A percentile compares a stretch with the other conserved stretches of the same genome.
These are phyloP conservation scores for Theodoxus fluviatilis DNA, from an alignment of 2,888 invertebrate genomes.

Conservation along the genomic window DNA sequence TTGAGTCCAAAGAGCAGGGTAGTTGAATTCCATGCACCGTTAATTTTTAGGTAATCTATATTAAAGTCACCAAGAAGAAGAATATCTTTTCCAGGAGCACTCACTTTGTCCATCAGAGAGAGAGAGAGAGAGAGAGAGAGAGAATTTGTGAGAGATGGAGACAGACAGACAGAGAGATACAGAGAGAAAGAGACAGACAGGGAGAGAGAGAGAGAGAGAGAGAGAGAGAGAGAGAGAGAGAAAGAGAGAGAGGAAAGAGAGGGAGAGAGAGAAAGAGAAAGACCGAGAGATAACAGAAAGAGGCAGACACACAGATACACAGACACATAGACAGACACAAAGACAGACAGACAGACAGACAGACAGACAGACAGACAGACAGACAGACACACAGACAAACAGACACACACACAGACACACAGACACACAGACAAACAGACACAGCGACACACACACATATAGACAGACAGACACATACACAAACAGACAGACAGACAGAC, in stretches of 20 bases:
- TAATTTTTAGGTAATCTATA: too few species aligned
- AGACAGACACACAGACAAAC: conserved; percentile 3
- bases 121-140: background rate
- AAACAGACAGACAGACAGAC: too few species aligned
- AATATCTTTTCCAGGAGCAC: too few species aligned
- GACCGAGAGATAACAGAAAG: background rate
- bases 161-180: background rate
- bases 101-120: too few species aligned
- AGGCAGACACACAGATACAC: background rate
- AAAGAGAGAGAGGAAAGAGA: conserved; percentile 18
- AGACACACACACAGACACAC: too few species aligned
- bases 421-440: too few species aligned
- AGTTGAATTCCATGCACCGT: too few species aligned
- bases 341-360: background rate
- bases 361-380: background rate
- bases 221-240: conserved; percentile 12
- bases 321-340: background rate
- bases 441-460: background rate
- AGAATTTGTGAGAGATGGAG: background rate
- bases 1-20: too few species aligned
- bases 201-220: too few species aligned
- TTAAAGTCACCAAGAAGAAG: too few species aligned
- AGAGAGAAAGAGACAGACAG: background rate
- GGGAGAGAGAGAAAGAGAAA: background rate
- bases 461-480: background rate